A percentile compares a stretch with the other conserved stretches of the same genome.
These are phyloP conservation scores for Sebastes kiyomatsui DNA, from an alignment of 2,797 vertebrate genomes.

Conservation along the genomic window DNA sequence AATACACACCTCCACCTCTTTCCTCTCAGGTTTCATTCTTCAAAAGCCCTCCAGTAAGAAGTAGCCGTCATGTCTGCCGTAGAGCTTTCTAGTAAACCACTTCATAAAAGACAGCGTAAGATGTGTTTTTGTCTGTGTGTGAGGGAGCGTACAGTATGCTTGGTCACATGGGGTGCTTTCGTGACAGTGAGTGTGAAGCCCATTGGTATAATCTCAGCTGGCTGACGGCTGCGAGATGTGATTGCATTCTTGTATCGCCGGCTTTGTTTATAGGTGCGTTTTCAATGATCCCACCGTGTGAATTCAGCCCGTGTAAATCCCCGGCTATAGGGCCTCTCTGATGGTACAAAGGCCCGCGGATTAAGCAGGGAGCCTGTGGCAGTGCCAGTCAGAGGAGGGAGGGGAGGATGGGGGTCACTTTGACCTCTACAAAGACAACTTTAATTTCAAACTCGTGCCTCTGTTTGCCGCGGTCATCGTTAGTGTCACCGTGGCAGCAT, in stretches of 20 bases:
- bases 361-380: slow-evolving; percentile 56
- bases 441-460: slow-evolving; percentile 54
- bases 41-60: not conserved
- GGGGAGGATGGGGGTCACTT: slow-evolving; percentile 19
- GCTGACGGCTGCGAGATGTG: slow-evolving; percentile 31
- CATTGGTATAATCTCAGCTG: slow-evolving; percentile 42
- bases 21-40: slow-evolving; percentile 8
- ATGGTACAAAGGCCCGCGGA: slow-evolving; percentile 58
- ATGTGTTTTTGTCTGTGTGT: slow-evolving; percentile 2
- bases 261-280: slow-evolving; percentile 63
- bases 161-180: slow-evolving; percentile 13
- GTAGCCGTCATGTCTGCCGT: not conserved
- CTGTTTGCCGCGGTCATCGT: slow-evolving; percentile 14
- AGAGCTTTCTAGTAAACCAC: slow-evolving; percentile 20
- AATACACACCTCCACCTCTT: not conserved
- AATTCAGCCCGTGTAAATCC: slow-evolving; percentile 61
- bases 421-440: slow-evolving; percentile 49
- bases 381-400: slow-evolving; percentile 22
- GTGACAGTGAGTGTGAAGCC: slow-evolving; percentile 32
- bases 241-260: slow-evolving; percentile 43
- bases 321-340: slow-evolving; percentile 45
- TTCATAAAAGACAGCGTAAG: not conserved
- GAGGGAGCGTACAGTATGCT: not conserved
- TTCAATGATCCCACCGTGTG: slow-evolving; percentile 56
- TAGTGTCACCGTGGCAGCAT: slow-evolving; percentile 26